Base-by-base conservation (phyloP, 2,797 vertebrate species). In the Centroberyx gerrardi region DNA sequence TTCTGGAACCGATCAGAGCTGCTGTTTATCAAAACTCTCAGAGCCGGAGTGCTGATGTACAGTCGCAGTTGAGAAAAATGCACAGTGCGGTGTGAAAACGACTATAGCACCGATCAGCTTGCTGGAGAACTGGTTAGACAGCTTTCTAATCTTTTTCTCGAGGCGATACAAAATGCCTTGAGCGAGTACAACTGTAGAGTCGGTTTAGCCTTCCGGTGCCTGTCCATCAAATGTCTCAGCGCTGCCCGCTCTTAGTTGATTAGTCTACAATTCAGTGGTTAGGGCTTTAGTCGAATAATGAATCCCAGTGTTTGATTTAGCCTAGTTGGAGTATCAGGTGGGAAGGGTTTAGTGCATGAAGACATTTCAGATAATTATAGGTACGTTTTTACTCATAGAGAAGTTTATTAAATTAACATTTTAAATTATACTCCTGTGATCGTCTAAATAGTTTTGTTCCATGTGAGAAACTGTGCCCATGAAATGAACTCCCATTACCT, bases 21-120 rank as follows among this genome's bases (percentile, higher is more conserved):
- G 8, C 56, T 38, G n/a, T 64, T 74, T 67, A 44, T 75, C 33
- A 74, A 64, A 64, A 12, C 40, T 27, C 46, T 55, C 27, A 0
- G 40, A 17, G 44, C 36, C 53, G n/a, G 14, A 52, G 18, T 52
- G 44, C 6, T 53, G 10, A 66, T 22, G 46, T 60, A 36, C 36
- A 29, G 62, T 60, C 29, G 7, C 29, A 36, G 29, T 33, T 29
- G n/a, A 36, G 22, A n/a, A 5, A 8, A 58, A 15, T 58, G 29
- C 29, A 36, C 55, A n/a, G 53, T 29, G 22, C 28, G 14, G 53
- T 28, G 22, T 55, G 28, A n/a, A 33, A 58, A 31, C 7, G 31
- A 56, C 3, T 62, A 74, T 27, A 64, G 27, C 46, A 51, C 42
- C 15, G 52, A 64, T 67, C 8, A 31, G n/a, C 15, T 27, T 52